Conservation (phyloP, 1,140 invertebrate species). For the Hycleus phaleratus region DNA sequence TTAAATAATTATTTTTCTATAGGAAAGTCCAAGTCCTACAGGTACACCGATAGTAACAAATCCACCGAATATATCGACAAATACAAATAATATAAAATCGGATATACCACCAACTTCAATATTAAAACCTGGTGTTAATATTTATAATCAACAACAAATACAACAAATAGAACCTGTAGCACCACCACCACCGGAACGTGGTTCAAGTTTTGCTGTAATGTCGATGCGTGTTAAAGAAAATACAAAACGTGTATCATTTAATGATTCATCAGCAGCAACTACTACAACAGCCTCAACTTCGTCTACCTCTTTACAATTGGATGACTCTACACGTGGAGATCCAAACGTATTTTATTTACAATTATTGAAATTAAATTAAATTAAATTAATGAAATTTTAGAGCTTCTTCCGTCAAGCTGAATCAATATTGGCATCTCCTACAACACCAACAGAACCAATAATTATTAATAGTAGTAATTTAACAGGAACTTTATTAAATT, state of each 20-base stretch:
- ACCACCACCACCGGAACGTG: constrained; percentile 67
- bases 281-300: constrained; percentile 35
- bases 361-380: background rate
- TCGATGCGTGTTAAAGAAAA: constrained; percentile 48
- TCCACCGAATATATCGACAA: background rate
- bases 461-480: constrained; percentile 35
- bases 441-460: constrained; percentile 52
- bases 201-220: constrained; percentile 76
- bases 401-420: constrained; percentile 74
- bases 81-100: constrained; percentile 8
- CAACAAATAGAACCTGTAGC: constrained; percentile 37
- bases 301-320: constrained; percentile 34
- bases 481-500: background rate
- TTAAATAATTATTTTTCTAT: constrained; percentile 1
- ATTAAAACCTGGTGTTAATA: constrained; percentile 31
- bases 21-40: constrained; percentile 32
- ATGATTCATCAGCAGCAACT: constrained; percentile 34
- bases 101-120: constrained; percentile 36
- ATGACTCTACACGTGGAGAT: constrained; percentile 65
- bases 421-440: constrained; percentile 62
- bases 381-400: constrained; percentile 44
- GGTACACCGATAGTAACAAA: background rate
- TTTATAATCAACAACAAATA: constrained; percentile 23
- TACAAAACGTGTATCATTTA: constrained; percentile 43
- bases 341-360: constrained; percentile 55